Percentiles rank a stretch among this genome's conserved stretches.
Conservation (phyloP, 2,797 vertebrate genomes). For the Pelochelys cantorii region DNA sequence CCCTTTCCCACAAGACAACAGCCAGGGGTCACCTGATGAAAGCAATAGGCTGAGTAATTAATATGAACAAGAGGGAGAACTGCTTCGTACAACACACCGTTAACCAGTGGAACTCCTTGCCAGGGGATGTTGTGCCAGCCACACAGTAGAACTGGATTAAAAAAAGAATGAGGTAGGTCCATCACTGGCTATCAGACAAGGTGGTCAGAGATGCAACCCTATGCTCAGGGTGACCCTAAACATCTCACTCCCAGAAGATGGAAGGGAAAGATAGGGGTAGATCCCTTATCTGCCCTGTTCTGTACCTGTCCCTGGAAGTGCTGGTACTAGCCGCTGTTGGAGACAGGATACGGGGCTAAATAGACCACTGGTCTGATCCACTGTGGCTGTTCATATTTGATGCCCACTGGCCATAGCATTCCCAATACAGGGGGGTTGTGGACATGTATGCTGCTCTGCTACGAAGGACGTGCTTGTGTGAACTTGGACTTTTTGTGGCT, state of each 20-base stretch:
- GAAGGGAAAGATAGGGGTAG: neutral
- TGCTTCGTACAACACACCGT: neutral
- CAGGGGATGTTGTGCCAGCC: neutral
- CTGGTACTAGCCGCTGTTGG: neutral
- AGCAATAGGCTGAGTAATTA: neutral
- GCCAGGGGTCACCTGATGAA: neutral
- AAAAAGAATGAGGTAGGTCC: neutral
- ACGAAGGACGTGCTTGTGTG: slow-evolving; percentile 48
- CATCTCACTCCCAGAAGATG: neutral
- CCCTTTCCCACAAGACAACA: neutral
- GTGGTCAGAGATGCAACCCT: neutral
- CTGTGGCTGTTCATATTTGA: neutral
- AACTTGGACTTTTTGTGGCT: slow-evolving; percentile 43
- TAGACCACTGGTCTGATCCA: neutral
- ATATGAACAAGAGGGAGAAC: neutral
- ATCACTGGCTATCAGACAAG: neutral
- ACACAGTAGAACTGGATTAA: neutral
- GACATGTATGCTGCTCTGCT: slow-evolving; percentile 6
- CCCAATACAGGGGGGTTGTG: neutral
- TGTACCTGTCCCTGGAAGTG: neutral
- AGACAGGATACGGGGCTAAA: neutral
- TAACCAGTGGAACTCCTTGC: neutral
- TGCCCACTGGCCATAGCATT: neutral
- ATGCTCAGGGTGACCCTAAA: neutral
- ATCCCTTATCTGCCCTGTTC: neutral